Evolutionary conservation across 2,888 invertebrate species (phyloP).

Genomic region (Phania funesta): DNA sequence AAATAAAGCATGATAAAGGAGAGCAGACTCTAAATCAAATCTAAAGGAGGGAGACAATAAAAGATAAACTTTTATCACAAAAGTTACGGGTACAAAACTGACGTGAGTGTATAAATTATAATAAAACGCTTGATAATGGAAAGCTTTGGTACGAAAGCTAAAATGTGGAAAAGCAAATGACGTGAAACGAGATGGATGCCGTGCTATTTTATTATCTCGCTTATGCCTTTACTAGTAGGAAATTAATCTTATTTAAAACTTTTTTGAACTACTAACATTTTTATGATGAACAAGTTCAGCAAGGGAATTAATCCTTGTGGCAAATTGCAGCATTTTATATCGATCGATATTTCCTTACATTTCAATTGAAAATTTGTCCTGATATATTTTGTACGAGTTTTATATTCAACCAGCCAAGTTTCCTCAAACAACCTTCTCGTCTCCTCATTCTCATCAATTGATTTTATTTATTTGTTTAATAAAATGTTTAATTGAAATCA

Average conservation of each 20-base stretch:
- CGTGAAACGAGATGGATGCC: not conserved
- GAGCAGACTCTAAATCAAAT: slow-evolving; percentile 19
- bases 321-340: too few species aligned
- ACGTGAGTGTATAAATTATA: not conserved
- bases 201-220: not conserved
- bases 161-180: not conserved
- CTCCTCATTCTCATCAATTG: not conserved
- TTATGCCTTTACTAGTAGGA: not conserved
- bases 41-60: not conserved
- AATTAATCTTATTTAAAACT: too few species aligned
- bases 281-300: too few species aligned
- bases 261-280: too few species aligned
- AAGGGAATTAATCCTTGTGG: too few species aligned
- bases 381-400: too few species aligned
- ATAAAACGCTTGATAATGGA: not conserved
- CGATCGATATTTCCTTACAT: too few species aligned
- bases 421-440: not conserved
- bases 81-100: not conserved
- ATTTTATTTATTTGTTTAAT: slow-evolving; percentile 22
- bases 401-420: too few species aligned
- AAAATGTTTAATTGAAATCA: slow-evolving; percentile 57
- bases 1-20: slow-evolving; percentile 17
- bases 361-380: too few species aligned
- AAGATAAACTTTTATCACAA: not conserved
- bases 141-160: not conserved